Evolutionary conservation across 2,797 vertebrate genomes (phyloP).

Genomic region (Columba guinea): DNA sequence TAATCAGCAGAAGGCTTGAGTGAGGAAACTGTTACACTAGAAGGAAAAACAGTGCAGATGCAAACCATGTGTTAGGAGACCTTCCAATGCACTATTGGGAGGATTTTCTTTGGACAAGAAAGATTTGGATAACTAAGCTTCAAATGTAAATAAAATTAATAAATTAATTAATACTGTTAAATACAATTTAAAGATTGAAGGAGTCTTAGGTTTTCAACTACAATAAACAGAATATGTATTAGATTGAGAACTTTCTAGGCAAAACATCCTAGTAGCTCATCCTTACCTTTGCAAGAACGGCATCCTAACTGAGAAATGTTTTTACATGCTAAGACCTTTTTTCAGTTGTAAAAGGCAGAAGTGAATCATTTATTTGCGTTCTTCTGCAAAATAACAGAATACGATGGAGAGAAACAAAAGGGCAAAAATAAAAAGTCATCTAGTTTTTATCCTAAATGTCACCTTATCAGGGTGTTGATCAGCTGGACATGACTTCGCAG

Average conservation of each 20-base stretch:
- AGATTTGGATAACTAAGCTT: not conserved
- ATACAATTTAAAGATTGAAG: not conserved
- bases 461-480: not conserved
- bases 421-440: not conserved
- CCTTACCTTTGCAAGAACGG: not conserved
- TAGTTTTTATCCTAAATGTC: not conserved
- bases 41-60: not conserved
- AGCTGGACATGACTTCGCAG: not conserved
- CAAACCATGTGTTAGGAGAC: not conserved
- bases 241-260: not conserved
- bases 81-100: not conserved
- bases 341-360: not conserved
- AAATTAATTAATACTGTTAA: not conserved
- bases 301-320: not conserved
- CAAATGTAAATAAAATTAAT: not conserved
- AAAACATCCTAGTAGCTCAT: not conserved
- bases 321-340: not conserved
- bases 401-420: not conserved
- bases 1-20: not conserved
- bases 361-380: not conserved
- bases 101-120: not conserved
- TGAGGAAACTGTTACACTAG: not conserved
- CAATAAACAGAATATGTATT: not conserved
- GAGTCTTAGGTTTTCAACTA: not conserved
- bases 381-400: not conserved